Conservation (phyloP, 2,113 vertebrate genomes). For the Tympanuchus pallidicinctus region DNA sequence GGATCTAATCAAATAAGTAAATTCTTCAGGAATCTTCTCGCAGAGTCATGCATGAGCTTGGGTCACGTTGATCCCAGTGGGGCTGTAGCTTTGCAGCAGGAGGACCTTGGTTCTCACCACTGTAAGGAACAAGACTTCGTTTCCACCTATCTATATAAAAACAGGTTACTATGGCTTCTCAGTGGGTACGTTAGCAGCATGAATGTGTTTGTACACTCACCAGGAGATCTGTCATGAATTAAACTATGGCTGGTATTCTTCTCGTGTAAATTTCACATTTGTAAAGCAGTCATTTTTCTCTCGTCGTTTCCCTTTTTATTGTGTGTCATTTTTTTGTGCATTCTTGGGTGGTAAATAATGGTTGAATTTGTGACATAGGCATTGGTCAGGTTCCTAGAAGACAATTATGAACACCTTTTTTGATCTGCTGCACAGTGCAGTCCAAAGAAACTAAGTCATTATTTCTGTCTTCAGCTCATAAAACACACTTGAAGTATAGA, state of each 20-base stretch:
- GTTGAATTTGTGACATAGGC: background rate
- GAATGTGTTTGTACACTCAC: background rate
- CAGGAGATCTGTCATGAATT: constrained; percentile 10
- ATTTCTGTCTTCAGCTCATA: constrained; percentile 57
- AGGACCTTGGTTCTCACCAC: background rate
- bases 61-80: fast-evolving
- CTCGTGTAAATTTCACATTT: background rate
- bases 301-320: background rate
- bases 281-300: background rate
- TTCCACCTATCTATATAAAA: background rate
- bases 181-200: background rate
- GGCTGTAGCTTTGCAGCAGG: background rate
- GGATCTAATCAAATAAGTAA: background rate
- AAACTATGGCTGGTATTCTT: background rate
- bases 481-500: constrained; percentile 33
- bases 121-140: background rate
- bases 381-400: constrained; percentile 12
- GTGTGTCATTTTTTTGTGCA: background rate
- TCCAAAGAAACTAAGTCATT: constrained; percentile 29
- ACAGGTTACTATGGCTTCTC: background rate
- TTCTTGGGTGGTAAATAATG: constrained; percentile 29
- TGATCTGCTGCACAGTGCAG: constrained; percentile 4
- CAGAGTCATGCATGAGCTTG: background rate
- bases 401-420: constrained; percentile 22
- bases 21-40: background rate